Base-by-base conservation (phyloP, 37 sponge, comb jelly and placozoan species). In the Axinella damicornis region DNA sequence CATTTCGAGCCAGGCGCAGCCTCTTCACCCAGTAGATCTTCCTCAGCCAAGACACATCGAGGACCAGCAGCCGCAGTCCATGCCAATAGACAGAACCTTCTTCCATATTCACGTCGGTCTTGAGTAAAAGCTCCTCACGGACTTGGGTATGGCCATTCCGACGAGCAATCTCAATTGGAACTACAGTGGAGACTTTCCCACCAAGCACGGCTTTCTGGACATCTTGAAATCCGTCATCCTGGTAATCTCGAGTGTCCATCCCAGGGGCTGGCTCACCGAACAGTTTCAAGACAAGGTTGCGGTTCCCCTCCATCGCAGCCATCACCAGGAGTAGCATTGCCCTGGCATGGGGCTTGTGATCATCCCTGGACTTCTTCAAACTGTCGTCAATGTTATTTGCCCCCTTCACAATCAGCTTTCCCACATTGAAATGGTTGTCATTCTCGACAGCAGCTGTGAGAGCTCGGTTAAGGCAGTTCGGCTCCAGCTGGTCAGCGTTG, bases 11-110 rank as follows among this genome's bases (percentile, higher is more conserved):
- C 41, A 94, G 81, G 15, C 68, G 71, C 0, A 94, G 86, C 28
- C 71, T 52, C 79, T 88, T 80, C 53, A 88, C 95, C 95, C 95
- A 94, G 32, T 65, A 63, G 27, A 94, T 91, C 20, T 79, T 80
- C 69, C 65, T 65, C 53, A 94, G 64, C 95, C 95, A 94, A 31
- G 76, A 32, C 13, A 91, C 73, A 15, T 94, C 92, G 18, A 94
- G 64, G 19, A 71, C 36, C 11, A 62, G 78, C 65, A 94, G 70
- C 21, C 85, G 84, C 5, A 94, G 82, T 1, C 95, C 92, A 74
- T 81, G 84, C 95, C 95, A 94, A 60, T 69, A 84, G 15, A 89
- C 95, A n/a, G 65, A 36, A 12, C 83, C 86, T 28, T 84, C 82
- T 5, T 80, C 80, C 55, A 78, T 60, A 68, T 88, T 85, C 20